Evolutionary conservation across 2,888 invertebrate genomes (phyloP).

Genomic region (Caenorhabditis panamensis): DNA sequence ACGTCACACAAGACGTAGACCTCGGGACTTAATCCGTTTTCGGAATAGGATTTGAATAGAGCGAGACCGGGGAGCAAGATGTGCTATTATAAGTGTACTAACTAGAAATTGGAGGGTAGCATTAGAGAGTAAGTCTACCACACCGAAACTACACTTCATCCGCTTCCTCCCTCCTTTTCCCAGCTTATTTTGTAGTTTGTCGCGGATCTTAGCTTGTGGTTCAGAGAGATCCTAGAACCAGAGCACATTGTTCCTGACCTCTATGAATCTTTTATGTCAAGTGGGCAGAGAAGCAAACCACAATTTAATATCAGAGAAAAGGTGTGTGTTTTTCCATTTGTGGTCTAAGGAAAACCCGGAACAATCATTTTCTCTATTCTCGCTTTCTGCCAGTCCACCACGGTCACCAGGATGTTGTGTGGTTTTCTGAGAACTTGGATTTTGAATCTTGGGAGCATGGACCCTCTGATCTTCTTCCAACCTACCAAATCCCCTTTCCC

Average conservation of each 20-base stretch:
- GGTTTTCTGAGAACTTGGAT: not conserved
- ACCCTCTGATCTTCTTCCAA: not conserved
- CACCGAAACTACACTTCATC: not conserved
- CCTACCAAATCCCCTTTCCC: not conserved
- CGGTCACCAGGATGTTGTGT: not conserved
- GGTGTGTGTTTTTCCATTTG: not conserved
- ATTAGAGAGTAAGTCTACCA: no score
- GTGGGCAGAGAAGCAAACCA: not conserved
- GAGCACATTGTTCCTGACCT: conserved; percentile 2
- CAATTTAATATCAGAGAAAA: conserved; percentile 3
- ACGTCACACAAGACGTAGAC: not conserved
- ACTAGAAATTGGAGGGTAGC: not conserved
- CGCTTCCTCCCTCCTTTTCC: not conserved
- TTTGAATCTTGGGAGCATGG: no score
- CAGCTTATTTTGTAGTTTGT: not conserved
- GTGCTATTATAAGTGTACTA: not conserved
- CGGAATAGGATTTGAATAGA: not conserved
- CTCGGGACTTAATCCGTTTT: not conserved
- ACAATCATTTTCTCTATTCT: not conserved
- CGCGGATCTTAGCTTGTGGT: not conserved
- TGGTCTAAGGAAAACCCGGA: conserved; percentile 11
- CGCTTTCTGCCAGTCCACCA: not conserved
- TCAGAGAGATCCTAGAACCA: not conserved
- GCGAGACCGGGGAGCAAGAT: conserved; percentile 9
- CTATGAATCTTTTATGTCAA: conserved; percentile 8